phyloP scores from a whole-genome alignment of 2,888 invertebrate species.

The Dasypogon diadema region DNA sequence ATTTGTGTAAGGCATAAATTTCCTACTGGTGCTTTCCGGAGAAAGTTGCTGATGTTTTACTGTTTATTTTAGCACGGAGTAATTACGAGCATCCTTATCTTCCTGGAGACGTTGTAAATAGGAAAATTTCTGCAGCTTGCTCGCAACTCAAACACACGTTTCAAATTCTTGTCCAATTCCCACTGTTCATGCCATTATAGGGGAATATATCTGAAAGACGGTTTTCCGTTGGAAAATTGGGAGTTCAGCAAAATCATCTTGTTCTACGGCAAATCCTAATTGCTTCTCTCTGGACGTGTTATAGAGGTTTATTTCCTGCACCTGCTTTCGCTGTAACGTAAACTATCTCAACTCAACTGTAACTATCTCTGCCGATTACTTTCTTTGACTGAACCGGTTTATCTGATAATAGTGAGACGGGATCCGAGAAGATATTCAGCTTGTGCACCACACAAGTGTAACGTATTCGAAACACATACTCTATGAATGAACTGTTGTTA shows the following conservation, averaged over 20 bases:
- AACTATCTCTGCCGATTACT: too few species aligned
- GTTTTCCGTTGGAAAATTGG: not conserved
- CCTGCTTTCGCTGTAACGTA: not conserved
- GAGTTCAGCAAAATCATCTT: not conserved
- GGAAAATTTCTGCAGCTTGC: too few species aligned
- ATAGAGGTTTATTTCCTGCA: constrained; percentile 20
- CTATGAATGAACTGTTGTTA: too few species aligned
- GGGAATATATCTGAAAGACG: not conserved
- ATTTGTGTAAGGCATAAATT: constrained; percentile 21
- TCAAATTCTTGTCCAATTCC: not conserved
- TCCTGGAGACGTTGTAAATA: too few species aligned
- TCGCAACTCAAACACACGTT: not conserved
- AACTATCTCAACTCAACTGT: too few species aligned
- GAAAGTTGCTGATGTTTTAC: not conserved
- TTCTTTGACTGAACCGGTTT: too few species aligned
- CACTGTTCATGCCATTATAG: not conserved
- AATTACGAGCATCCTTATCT: not conserved
- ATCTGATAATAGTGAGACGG: too few species aligned
- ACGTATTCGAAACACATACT: too few species aligned
- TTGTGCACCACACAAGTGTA: too few species aligned
- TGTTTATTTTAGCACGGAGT: not conserved
- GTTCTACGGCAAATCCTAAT: constrained; percentile 8
- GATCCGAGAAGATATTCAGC: too few species aligned
- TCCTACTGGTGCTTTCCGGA: not conserved
- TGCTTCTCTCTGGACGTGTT: constrained; percentile 16